Base-by-base conservation (phyloP, 1,140 invertebrate species). In the Drosophila novamexicana region DNA sequence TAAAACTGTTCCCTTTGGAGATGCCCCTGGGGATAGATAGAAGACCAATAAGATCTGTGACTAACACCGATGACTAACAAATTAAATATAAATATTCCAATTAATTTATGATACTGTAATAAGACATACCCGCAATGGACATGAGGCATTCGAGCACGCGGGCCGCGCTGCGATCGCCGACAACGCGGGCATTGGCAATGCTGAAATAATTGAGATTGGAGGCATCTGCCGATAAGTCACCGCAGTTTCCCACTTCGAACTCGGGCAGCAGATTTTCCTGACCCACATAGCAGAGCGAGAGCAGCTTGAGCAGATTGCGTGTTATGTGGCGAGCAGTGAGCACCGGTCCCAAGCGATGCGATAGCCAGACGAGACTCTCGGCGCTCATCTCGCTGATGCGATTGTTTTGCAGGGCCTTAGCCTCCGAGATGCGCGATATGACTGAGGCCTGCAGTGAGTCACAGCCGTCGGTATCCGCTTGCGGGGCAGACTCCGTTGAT, bases 271-370 rank as follows among this genome's bases (percentile, higher is more conserved):
- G 93, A 92, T 97, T 97, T 70, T 97, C 96, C 80, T 95, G 95
- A 0, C 97, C 97, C 22, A 97, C 95, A 91, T 99, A 99, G 92
- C 98, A 99, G 0, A 99, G 93, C 0, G 97, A 97, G 10, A 99
- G 93, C 96, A 99, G 98, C 77, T 98, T 95, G 4, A 99, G 93
- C 40, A 99, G 93, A 94, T 99, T 99, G 44, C 97, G 94, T 0
- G 98, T 97, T 22, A 99, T 94, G 93, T 97, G 96, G 76, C 96
- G 95, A 12, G 98, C 97, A 3, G 98, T 98, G 6, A 99, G 93
- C 29, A 99, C 97, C 0, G 98, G 98, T 0, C 98, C 98, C n/a
- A 99, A 93, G 76, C 98, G 95, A 93, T 98, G 97, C 1, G 97
- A 95, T 18, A 99, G 91, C 98, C 98, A 99, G 45, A 97, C 95